These are phyloP conservation scores for Acropternis orthonyx DNA, from an alignment of 2,797 vertebrate species.

Conservation along the genomic window DNA sequence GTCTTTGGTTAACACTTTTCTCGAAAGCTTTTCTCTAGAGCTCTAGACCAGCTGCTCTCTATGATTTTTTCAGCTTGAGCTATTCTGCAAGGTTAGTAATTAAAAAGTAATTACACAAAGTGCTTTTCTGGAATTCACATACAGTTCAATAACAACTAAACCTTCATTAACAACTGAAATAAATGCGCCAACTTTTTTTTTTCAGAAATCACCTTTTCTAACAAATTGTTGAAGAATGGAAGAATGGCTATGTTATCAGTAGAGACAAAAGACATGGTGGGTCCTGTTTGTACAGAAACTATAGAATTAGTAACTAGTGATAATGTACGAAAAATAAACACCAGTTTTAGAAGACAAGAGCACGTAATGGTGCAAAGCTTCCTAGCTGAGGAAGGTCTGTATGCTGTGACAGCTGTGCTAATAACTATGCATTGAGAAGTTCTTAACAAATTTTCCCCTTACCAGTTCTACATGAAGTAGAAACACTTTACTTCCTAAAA, in stretches of 20 bases:
- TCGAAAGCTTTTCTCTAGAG: background rate
- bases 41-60: background rate
- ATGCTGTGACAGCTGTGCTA: background rate
- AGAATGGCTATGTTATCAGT: background rate
- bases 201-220: background rate
- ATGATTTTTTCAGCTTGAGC: background rate
- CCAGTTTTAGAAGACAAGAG: background rate
- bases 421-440: background rate
- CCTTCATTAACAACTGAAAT: background rate
- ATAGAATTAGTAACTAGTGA: background rate
- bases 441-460: background rate
- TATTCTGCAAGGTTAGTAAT: background rate
- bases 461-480: background rate
- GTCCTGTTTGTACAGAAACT: background rate
- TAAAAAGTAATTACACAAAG: background rate
- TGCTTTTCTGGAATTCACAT: background rate
- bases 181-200: background rate
- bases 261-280: background rate
- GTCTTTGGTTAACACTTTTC: background rate
- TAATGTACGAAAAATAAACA: background rate
- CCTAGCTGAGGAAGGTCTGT: background rate
- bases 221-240: background rate
- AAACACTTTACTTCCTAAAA: background rate
- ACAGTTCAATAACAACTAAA: background rate
- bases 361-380: background rate